Base-by-base conservation (phyloP, 2,113 vertebrate genomes). In the Chaetodon trifascialis region DNA sequence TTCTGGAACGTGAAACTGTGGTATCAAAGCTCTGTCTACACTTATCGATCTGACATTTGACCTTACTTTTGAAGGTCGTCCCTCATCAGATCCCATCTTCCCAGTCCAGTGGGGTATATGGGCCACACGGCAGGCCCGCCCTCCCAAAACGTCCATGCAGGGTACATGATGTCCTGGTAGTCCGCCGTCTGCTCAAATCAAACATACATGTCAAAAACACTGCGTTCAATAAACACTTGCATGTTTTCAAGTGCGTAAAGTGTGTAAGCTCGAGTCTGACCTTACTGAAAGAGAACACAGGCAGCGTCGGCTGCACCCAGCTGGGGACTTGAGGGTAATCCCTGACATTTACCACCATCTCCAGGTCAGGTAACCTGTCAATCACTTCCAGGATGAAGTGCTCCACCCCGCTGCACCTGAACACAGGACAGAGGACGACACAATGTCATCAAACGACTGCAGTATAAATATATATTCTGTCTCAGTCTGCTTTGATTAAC, bases 121-220 rank as follows among this genome's bases (percentile, higher is more conserved):
- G 98, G 98, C 98, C 98, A 99, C 85, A 99, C 97, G 34, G 98
- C 98, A 2, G 98, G 98, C 10, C 98, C 98, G 10, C 98, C 98
- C 95, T 99, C 98, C 98, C 98, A 99, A 86, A 99, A 99, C 0
- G 98, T 99, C 98, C 98, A 99, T 0, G 98, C 98, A 68, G 98
- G 98, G 76, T 99, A 99, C 98, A 99, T 98, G 90, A 99, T 98
- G 88, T 99, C 98, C 79, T 93, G 92, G 93, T 99, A 99, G 69
- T 99, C 97, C 23, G 94, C 76, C 0, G 98, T 99, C 98, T 99
- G 84, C 70, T 30, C 38, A 47, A 4, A 67, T 38, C 60, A 60
- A 70, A 88, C 84, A 68, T 52, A 36, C 11, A 58, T 9, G 19
- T 65, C 11, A 70, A 19, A n/a, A 56, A 19, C 38, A 63, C 6